Percentiles rank a stretch among this genome's conserved stretches.
Evolutionary conservation across 2,113 vertebrate genomes (phyloP).

Genomic region (Bettongia penicillata): DNA sequence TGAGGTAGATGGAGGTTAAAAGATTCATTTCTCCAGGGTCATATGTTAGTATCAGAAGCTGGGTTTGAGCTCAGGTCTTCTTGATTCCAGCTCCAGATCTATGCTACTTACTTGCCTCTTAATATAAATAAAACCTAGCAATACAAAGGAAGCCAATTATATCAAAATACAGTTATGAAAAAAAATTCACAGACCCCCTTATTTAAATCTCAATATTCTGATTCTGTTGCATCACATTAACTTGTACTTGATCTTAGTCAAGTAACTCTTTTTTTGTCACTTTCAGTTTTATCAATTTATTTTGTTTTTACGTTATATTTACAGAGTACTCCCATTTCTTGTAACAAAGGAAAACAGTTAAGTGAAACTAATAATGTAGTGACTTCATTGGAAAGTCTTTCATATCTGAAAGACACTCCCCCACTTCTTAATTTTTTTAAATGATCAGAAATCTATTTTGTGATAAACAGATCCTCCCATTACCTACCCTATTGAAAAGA

Average conservation of each 20-base stretch:
- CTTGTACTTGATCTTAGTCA: background rate
- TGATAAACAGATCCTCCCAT: too few species aligned
- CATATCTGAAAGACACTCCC: too few species aligned
- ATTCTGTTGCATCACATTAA: background rate
- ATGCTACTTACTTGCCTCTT: background rate
- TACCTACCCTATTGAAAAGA: too few species aligned
- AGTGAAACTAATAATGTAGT: too few species aligned
- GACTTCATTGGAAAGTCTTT: too few species aligned
- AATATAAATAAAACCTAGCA: background rate
- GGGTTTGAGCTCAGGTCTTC: background rate
- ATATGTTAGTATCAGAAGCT: background rate
- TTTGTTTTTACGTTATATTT: too few species aligned
- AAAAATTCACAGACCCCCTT: background rate
- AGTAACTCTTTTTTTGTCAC: background rate
- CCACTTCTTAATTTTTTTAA: too few species aligned
- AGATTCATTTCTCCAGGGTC: background rate
- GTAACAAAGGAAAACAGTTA: too few species aligned
- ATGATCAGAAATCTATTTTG: too few species aligned
- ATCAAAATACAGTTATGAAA: background rate
- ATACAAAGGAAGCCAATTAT: background rate
- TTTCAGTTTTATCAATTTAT: background rate
- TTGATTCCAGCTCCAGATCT: background rate
- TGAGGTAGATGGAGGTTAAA: background rate
- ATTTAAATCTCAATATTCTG: background rate
- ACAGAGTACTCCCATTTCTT: too few species aligned